phyloP scores from a whole-genome alignment of 30 jellyfish, hydroid and myxozoan species.

The Clytia hemisphaerica region DNA sequence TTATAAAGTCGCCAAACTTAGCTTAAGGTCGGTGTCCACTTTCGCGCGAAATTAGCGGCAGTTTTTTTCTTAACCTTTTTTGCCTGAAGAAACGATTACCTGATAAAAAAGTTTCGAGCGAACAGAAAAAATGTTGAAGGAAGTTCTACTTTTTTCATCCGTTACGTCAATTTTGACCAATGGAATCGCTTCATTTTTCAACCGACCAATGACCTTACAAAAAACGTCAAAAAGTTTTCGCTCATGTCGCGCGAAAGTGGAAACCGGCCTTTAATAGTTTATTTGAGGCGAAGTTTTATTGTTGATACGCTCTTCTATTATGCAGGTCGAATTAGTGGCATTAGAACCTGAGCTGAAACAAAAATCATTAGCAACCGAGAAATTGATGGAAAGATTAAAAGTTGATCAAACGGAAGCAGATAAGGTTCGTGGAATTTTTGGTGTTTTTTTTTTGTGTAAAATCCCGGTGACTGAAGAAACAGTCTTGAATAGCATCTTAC shows the following conservation, averaged over 20 bases:
- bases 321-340: conserved; percentile 78
- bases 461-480: background rate
- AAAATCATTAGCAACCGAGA: conserved; percentile 76
- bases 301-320: background rate
- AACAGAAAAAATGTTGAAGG: too few relatives aligned
- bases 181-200: too few relatives aligned
- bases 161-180: too few relatives aligned
- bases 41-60: too few relatives aligned
- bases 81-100: background rate
- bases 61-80: too few relatives aligned
- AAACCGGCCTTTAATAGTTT: too few relatives aligned
- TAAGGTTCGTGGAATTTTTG: conserved; percentile 54
- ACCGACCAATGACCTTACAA: too few relatives aligned
- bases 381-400: conserved; percentile 76
- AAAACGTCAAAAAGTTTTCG: too few relatives aligned
- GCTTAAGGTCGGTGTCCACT: too few relatives aligned
- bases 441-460: background rate
- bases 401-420: conserved; percentile 91
- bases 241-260: too few relatives aligned
- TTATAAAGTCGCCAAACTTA: too few relatives aligned
- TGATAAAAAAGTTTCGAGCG: background rate
- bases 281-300: background rate
- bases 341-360: conserved; percentile 82
- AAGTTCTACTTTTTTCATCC: too few relatives aligned
- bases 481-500: background rate